phyloP scores from a whole-genome alignment of 2,797 vertebrate genomes.

The Okamejei kenojei region DNA sequence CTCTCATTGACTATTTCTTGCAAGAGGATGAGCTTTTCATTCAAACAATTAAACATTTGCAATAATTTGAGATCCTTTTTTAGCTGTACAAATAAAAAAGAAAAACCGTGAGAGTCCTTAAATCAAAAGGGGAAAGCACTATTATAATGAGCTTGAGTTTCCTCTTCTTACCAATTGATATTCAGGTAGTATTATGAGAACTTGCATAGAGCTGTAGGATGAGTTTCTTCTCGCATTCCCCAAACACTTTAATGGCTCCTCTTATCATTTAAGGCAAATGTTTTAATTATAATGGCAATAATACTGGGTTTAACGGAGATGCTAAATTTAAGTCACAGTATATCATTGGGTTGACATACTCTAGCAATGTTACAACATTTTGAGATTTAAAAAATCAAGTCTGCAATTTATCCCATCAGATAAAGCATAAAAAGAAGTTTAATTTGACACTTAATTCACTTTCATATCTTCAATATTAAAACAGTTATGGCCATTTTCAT shows the following conservation, averaged over 20 bases:
- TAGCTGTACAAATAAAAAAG: background rate
- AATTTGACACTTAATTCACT: too few relatives aligned
- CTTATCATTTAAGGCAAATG: background rate
- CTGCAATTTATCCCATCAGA: too few relatives aligned
- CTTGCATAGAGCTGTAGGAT: background rate
- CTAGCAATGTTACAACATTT: too few relatives aligned
- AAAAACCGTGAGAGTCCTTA: background rate
- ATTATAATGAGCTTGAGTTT: background rate
- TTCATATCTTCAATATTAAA: too few relatives aligned
- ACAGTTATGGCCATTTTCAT: too few relatives aligned
- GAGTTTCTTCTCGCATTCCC: too few relatives aligned
- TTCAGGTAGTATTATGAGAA: background rate
- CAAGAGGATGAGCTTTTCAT: background rate
- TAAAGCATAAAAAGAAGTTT: too few relatives aligned
- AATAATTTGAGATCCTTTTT: background rate
- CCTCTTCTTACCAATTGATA: background rate
- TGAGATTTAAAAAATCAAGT: too few relatives aligned
- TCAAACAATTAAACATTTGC: slow-evolving; percentile 26
- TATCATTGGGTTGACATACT: too few relatives aligned
- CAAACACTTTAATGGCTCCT: background rate
- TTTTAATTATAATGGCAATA: background rate
- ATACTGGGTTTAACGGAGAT: background rate
- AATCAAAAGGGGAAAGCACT: background rate
- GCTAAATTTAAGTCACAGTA: background rate
- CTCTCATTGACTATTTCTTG: slow-evolving; percentile 18